Conservation (phyloP, 53 echinoderm and acorn worm species). For the Paelopatides confundens region DNA sequence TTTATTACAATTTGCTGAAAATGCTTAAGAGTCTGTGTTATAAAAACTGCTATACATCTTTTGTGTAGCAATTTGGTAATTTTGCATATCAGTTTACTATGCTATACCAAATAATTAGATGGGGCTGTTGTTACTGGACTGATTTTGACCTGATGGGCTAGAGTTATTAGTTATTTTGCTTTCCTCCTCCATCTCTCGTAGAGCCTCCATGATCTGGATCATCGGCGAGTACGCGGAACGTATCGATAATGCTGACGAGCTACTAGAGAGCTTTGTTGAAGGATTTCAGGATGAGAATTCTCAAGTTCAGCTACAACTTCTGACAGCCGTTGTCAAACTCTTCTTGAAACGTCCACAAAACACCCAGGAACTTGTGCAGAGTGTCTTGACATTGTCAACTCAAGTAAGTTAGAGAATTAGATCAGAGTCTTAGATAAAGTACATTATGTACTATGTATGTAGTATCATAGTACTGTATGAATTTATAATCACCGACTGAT, state of each 20-base stretch:
- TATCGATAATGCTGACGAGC: constrained; percentile 96
- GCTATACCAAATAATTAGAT: no score
- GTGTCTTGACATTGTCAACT: constrained; percentile 89
- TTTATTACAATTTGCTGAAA: no score
- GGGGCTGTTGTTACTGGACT: no score
- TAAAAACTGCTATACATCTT: no score
- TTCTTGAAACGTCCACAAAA: constrained; percentile 95
- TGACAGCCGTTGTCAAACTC: constrained; percentile 96
- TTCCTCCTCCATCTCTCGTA: background rate
- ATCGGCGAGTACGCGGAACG: constrained; percentile 97
- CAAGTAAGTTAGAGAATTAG: constrained; percentile 71
- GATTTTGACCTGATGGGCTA: no score
- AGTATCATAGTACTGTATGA: background rate
- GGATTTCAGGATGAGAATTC: constrained; percentile 99
- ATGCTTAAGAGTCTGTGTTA: no score
- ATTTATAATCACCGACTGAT: background rate
- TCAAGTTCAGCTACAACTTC: constrained; percentile 95
- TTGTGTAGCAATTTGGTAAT: no score
- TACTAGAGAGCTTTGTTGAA: constrained; percentile 97
- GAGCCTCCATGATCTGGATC: constrained; percentile 99
- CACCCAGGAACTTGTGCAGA: constrained; percentile 96
- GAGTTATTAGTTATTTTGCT: no score
- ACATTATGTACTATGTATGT: background rate
- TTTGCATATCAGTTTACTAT: no score
- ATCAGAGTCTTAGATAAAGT: background rate